Conservation (phyloP, 2,888 invertebrate genomes). For the Neoscelio sp. region DNA sequence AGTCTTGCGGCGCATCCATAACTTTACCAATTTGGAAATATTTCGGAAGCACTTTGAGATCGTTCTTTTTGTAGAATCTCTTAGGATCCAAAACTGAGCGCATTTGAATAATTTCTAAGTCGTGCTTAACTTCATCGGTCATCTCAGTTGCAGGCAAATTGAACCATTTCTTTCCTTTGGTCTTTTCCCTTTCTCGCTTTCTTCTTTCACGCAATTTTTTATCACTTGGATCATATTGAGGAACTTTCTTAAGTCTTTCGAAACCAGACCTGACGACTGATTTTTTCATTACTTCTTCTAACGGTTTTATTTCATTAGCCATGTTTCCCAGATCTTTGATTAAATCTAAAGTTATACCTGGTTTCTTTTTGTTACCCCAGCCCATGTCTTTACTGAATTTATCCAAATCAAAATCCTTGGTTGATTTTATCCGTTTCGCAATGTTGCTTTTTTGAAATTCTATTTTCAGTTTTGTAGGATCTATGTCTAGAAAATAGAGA, state of each 20-base stretch:
- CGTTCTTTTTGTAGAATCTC: slow-evolving; percentile 97
- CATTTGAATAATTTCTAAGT: slow-evolving; percentile 96
- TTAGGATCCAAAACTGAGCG: slow-evolving; percentile 96
- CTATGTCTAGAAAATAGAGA: slow-evolving; percentile 10
- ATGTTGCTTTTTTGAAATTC: slow-evolving; percentile 21
- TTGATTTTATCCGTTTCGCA: slow-evolving; percentile 7
- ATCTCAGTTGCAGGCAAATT: slow-evolving; percentile 94
- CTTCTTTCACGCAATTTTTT: slow-evolving; percentile 85
- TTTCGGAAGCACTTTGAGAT: slow-evolving; percentile 93
- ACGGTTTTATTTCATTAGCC: slow-evolving; percentile 81
- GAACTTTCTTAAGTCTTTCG: slow-evolving; percentile 86
- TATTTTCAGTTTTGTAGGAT: slow-evolving; percentile 20
- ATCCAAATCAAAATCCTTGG: slow-evolving; percentile 77
- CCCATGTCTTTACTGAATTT: slow-evolving; percentile 82
- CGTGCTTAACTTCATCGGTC: slow-evolving; percentile 94
- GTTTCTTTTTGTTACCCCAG: slow-evolving; percentile 73
- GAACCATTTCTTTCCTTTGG: slow-evolving; percentile 95
- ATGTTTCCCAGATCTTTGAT: slow-evolving; percentile 71
- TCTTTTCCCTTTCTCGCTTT: slow-evolving; percentile 89
- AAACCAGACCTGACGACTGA: slow-evolving; percentile 87
- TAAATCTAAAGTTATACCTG: slow-evolving; percentile 1
- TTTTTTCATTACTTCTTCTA: slow-evolving; percentile 86
- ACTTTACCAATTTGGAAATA: slow-evolving; percentile 94
- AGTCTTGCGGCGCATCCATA: slow-evolving; percentile 94
- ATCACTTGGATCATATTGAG: slow-evolving; percentile 85